Base-by-base conservation (phyloP, 2,797 vertebrate genomes). In the Dendrocincla tyrannina region DNA sequence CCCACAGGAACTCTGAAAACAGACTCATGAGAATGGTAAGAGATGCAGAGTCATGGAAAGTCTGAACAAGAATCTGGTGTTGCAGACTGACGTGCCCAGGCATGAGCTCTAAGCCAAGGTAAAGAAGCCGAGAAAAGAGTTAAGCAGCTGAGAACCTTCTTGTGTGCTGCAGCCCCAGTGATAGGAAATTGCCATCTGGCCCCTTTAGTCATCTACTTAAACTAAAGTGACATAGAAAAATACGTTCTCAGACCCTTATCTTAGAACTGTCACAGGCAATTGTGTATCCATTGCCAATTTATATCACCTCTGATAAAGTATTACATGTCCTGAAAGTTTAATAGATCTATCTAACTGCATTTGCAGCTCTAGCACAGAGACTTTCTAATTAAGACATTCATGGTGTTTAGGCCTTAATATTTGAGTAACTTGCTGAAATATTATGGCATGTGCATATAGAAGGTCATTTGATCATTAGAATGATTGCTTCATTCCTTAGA, bases 41-140 rank as follows among this genome's bases (percentile, higher is more conserved):
- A 85, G 16, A 52, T 75, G 88, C 85, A 52, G 6, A 88, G 64
- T 91, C 72, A 91, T 76, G 77, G 77, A 79, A 93, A 94, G 89
- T 66, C 13, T 42, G 49, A 76, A 62, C 10, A 70, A 83, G 70
- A 63, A n/a, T 81, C 47, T 74, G 0, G 0, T 0, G 2, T 44
- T 6, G 1, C 25, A 20, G 42, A 7, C 58, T 52, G 69, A 52
- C 52, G 0, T 85, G 93, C 25, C 39, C 68, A 80, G 85, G 27
- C 85, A 63, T 24, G 93, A 85, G 19, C 56, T 80, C 47, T 55
- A 63, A 44, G 18, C 39, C 3, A 2, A 44, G 47, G 50, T 52
- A 39, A 89, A 70, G 68, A 74, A 33, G 44, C 7, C 28, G 44
- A 81, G 80, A 82, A 59, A 25, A 37, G 25, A 30, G 23, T 22